Base-by-base conservation (phyloP, 2,113 vertebrate genomes). In the Chloroceryle aenea region DNA sequence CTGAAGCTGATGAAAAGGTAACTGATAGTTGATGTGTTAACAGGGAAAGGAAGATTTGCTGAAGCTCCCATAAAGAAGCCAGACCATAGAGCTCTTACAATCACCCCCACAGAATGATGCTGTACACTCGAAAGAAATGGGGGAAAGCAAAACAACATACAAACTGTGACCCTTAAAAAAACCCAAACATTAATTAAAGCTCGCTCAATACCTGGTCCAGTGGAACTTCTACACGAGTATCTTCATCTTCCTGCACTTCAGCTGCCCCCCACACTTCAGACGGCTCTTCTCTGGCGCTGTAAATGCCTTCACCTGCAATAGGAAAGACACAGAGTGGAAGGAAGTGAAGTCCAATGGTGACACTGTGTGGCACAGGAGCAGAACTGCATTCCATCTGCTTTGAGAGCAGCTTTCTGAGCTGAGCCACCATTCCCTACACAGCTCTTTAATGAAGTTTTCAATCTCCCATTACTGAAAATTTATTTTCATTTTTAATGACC, bases 191-290 rank as follows among this genome's bases (percentile, higher is more conserved):
- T 69, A 27, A 62, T 76, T 83, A 69, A 83, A 88, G 2, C 36
- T 74, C 4, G 2, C 12, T 64, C 76, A 76, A 80, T 98, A 98
- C 98, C 98, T 98, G 98, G 73, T 99, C 98, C 30, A 98, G 89
- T 4, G 98, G 98, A 97, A 98, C 87, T 96, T 98, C 98, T 34
- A 98, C 95, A 78, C 95, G 94, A 40, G 96, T 97, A 12, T 97
- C 98, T 96, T 98, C 98, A 87, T 98, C 98, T 97, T 98, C 98
- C 53, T 98, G 97, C 63, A 98, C 97, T 94, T 98, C 98, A 69
- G 85, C 92, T 93, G 98, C 97, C 26, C 97, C 98, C 80, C 97
- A 93, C 21, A 81, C 97, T 96, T 98, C 96, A 83, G 97, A 97
- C 48, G 45, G 96, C 58, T 98, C 98, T 83, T 97, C 96, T 38